Percentiles rank a stretch among this genome's conserved stretches.
Evolutionary conservation across 2,888 invertebrate genomes (phyloP).

Genomic region (Caenorhabditis afra): DNA sequence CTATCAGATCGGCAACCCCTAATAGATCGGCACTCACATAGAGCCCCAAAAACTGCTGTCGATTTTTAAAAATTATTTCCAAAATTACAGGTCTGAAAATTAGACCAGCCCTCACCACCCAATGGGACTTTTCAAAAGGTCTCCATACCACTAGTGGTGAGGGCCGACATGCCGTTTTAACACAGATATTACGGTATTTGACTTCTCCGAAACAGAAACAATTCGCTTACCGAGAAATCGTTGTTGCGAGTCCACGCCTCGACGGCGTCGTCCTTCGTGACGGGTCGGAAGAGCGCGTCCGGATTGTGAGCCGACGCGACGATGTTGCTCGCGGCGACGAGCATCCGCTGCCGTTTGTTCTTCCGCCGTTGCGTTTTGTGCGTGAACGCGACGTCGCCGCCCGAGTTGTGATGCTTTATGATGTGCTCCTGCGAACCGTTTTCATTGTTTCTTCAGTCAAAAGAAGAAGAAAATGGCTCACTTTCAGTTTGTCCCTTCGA

Average conservation of each 20-base stretch:
- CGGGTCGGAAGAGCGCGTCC: conserved; percentile 63
- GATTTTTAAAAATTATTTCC: too few relatives aligned
- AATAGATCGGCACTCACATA: too few relatives aligned
- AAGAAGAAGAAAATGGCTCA: background rate
- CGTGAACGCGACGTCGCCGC: conserved; percentile 64
- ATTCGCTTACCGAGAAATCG: conserved; percentile 34
- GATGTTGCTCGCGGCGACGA: conserved; percentile 65
- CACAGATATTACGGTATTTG: too few relatives aligned
- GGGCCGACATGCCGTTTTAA: too few relatives aligned
- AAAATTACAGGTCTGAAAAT: too few relatives aligned
- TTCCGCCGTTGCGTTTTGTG: conserved; percentile 89
- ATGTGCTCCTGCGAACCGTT: conserved; percentile 81
- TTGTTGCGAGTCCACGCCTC: conserved; percentile 48
- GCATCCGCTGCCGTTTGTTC: conserved; percentile 76
- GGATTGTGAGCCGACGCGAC: conserved; percentile 22
- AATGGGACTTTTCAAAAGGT: too few relatives aligned
- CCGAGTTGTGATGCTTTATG: conserved; percentile 82
- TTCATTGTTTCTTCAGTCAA: too few relatives aligned
- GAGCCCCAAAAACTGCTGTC: too few relatives aligned
- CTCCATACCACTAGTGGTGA: too few relatives aligned
- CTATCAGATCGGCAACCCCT: too few relatives aligned
- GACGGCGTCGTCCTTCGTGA: conserved; percentile 52
- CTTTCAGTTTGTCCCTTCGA: conserved; percentile 85
- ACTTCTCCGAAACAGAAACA: too few relatives aligned
- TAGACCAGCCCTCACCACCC: too few relatives aligned